Evolutionary conservation across 2,113 vertebrate genomes (phyloP).

Genomic region (Vombatus ursinus): DNA sequence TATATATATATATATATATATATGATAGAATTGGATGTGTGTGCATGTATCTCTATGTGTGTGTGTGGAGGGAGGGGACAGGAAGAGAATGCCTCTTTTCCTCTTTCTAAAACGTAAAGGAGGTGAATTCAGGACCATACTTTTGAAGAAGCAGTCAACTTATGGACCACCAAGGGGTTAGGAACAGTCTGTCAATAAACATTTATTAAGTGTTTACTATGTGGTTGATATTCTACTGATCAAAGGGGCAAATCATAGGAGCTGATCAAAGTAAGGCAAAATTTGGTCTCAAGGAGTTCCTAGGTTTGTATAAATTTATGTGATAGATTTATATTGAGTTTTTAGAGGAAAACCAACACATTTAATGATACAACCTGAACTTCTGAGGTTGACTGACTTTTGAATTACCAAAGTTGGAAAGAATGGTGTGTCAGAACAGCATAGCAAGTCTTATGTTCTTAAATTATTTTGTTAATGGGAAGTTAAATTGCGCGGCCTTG

Average conservation of each 20-base stretch:
- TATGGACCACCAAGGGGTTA: not conserved
- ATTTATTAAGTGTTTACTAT: not conserved
- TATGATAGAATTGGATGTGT: not conserved
- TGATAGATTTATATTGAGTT: not conserved
- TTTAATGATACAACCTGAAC: not conserved
- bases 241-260: no score
- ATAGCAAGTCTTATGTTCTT: not conserved
- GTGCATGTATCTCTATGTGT: not conserved
- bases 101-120: not conserved
- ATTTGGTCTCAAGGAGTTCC: not conserved
- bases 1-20: not conserved
- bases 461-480: constrained; percentile 27
- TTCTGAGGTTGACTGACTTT: not conserved
- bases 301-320: not conserved
- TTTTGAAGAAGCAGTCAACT: not conserved
- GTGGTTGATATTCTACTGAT: not conserved
- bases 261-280: not conserved
- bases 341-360: not conserved
- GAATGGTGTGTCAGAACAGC: not conserved
- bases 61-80: not conserved
- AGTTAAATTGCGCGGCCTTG: constrained; percentile 5
- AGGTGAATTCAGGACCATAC: not conserved
- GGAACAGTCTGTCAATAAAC: not conserved
- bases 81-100: not conserved
- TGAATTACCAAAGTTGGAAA: not conserved